phyloP scores from a whole-genome alignment of 1,140 invertebrate species.

The Pemphigus obesinymphae region DNA sequence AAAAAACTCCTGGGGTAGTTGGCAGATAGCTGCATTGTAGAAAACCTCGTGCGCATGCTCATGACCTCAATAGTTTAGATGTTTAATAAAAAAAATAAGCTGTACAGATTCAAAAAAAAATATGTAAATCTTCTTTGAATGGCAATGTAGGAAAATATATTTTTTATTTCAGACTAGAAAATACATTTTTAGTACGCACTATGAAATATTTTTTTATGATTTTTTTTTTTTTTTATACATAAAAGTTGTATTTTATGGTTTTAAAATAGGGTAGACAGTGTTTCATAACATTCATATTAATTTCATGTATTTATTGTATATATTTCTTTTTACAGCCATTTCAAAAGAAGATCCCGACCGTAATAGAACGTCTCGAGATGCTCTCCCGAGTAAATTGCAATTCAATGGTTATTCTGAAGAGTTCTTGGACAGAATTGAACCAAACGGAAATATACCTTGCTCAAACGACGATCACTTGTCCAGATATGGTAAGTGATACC shows the following conservation, averaged over 20 bases:
- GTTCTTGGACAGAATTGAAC: conserved; percentile 82
- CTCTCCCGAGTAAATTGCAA: conserved; percentile 56
- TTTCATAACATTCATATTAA: conserved; percentile 25
- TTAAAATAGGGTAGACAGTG: neutral
- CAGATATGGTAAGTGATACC: conserved; percentile 18
- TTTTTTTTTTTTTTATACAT: neutral
- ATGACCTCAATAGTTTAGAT: neutral
- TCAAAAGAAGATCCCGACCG: conserved; percentile 72
- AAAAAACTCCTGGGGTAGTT: too few species aligned
- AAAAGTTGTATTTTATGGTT: conserved; percentile 1
- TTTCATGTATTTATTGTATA: conserved; percentile 44
- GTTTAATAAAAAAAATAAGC: neutral
- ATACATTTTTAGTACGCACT: conserved; percentile 11
- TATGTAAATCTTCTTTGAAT: conserved; percentile 15
- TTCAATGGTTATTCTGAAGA: conserved; percentile 88
- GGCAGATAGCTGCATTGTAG: too few species aligned
- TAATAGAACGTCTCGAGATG: conserved; percentile 49
- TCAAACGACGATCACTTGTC: conserved; percentile 47
- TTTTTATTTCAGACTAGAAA: neutral
- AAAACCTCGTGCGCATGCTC: too few species aligned
- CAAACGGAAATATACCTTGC: conserved; percentile 58
- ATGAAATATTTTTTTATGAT: conserved; percentile 15
- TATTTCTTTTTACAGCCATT: conserved; percentile 59
- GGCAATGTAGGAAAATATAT: neutral
- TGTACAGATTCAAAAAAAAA: neutral